Percentiles rank a stretch among this genome's conserved stretches.
phyloP scores from a whole-genome alignment of 2,888 invertebrate genomes.

The Trissolcus brochymenae region DNA sequence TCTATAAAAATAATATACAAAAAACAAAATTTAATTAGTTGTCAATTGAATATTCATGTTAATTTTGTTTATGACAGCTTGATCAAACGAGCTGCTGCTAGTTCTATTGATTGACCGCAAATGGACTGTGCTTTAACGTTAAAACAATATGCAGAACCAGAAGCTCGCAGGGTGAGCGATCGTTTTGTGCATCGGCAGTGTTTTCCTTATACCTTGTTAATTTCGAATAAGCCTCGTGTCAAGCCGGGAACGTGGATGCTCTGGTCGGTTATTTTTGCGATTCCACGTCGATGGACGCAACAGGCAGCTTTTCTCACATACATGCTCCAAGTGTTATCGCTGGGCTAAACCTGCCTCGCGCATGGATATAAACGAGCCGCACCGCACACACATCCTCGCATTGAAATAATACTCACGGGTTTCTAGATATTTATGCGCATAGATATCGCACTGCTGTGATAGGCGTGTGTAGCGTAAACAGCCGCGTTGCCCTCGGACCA shows the following conservation, averaged over 20 bases:
- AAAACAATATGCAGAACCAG: conserved; percentile 49
- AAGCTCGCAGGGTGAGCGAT: conserved; percentile 41
- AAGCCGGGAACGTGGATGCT: conserved; percentile 57
- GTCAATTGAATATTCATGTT: no score
- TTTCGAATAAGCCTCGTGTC: conserved; percentile 61
- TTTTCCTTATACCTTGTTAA: conserved; percentile 64
- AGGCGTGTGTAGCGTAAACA: conserved; percentile 57
- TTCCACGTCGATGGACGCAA: conserved; percentile 69
- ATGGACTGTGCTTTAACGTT: conserved; percentile 51
- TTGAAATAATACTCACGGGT: conserved; percentile 53
- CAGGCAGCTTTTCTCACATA: conserved; percentile 70
- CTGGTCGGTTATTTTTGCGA: conserved; percentile 68
- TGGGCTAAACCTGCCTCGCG: conserved; percentile 49
- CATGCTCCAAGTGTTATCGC: conserved; percentile 54
- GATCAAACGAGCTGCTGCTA: neutral
- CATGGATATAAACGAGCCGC: conserved; percentile 52
- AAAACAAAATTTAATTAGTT: no score
- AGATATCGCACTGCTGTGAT: conserved; percentile 60
- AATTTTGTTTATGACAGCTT: no score
- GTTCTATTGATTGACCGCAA: conserved; percentile 15
- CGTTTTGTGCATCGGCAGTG: conserved; percentile 53
- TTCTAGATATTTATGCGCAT: conserved; percentile 60
- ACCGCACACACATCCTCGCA: conserved; percentile 26
- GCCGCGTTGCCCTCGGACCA: conserved; percentile 52
- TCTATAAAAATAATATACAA: no score